phyloP scores from a whole-genome alignment of 2,888 invertebrate genomes.

The Fissipunctia ypsillon region DNA sequence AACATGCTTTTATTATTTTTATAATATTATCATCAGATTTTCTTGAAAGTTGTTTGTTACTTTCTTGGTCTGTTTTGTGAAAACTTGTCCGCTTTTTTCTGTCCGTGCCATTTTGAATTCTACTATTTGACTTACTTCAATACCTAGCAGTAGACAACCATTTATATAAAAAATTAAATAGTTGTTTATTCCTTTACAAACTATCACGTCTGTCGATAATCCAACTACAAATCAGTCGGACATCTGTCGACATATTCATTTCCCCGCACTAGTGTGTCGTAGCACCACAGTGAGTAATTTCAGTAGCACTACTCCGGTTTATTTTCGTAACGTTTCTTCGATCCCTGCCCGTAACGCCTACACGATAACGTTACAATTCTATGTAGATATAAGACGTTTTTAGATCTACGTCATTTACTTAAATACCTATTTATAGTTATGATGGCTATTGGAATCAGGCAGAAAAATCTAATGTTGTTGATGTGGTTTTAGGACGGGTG shows the following conservation, averaged over 20 bases:
- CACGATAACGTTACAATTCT: slow-evolving; percentile 32
- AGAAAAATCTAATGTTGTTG: background rate
- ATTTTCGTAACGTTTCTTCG: slow-evolving; percentile 65
- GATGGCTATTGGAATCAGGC: background rate
- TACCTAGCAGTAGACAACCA: background rate
- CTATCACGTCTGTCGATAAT: slow-evolving; percentile 55
- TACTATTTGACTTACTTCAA: background rate
- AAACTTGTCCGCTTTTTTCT: too few relatives aligned
- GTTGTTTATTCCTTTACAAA: background rate
- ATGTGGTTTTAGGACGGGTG: background rate
- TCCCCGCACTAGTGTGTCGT: slow-evolving; percentile 81
- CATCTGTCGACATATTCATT: slow-evolving; percentile 29
- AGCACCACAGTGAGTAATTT: slow-evolving; percentile 87
- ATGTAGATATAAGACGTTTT: slow-evolving; percentile 4
- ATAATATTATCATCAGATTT: background rate
- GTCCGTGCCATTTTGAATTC: background rate
- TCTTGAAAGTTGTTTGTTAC: background rate
- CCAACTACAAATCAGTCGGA: background rate
- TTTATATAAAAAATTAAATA: background rate
- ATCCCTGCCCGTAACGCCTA: slow-evolving; percentile 51
- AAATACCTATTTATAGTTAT: background rate
- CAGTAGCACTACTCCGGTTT: slow-evolving; percentile 80
- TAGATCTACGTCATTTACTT: slow-evolving; percentile 20
- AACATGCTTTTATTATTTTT: background rate
- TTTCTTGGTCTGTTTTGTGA: background rate